phyloP scores from a whole-genome alignment of 2,888 invertebrate species.

The Biston stratarius region DNA sequence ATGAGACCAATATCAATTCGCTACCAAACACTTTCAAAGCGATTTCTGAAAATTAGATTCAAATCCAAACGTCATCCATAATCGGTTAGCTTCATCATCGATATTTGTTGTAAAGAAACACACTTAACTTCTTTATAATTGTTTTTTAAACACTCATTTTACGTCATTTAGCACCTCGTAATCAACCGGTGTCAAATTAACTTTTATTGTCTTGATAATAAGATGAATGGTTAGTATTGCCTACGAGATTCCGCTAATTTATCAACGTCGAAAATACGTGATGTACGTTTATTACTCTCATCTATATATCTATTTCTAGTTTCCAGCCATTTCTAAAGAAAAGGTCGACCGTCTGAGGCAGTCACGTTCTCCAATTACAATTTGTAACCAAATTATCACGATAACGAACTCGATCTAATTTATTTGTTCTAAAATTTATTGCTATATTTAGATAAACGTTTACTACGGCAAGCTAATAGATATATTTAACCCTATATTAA shows the following conservation, averaged over 20 bases:
- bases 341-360: conserved; percentile 4
- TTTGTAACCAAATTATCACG: conserved; percentile 11
- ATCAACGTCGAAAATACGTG: neutral
- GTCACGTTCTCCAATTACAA: conserved; percentile 8
- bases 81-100: conserved; percentile 19
- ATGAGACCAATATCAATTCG: conserved; percentile 82
- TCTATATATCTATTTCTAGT: conserved; percentile 4
- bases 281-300: neutral
- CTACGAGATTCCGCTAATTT: neutral
- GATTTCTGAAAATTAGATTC: conserved; percentile 68
- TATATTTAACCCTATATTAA: neutral
- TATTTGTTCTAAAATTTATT: neutral
- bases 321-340: conserved; percentile 2
- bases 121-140: neutral
- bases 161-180: neutral
- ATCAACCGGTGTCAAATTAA: neutral
- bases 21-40: conserved; percentile 71
- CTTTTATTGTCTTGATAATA: neutral
- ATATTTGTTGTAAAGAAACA: conserved; percentile 11
- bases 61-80: conserved; percentile 44
- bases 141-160: no score
- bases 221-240: neutral
- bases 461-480: no score
- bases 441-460: neutral
- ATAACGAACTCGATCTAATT: conserved; percentile 6